A percentile compares a stretch with the other conserved stretches of the same genome.
These are phyloP conservation scores for Lamprologus ornatipinnis DNA, from an alignment of 2,113 vertebrate genomes.

Conservation along the genomic window DNA sequence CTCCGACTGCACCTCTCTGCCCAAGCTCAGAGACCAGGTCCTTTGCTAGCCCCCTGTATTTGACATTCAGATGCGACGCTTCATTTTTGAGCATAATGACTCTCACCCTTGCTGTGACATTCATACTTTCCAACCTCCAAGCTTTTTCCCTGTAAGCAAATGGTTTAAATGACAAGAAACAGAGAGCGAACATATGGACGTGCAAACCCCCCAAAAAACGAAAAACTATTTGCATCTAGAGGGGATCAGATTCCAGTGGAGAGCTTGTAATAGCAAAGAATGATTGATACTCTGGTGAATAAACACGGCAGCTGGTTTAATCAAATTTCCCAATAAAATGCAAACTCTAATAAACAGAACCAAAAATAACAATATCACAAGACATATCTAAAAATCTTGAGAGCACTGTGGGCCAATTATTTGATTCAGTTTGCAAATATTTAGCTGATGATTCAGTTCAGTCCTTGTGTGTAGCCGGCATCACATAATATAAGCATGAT, in stretches of 20 bases:
- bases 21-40: constrained; percentile 32
- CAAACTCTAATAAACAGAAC: neutral
- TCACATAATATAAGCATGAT: constrained; percentile 18
- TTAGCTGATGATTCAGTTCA: constrained; percentile 19
- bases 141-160: constrained; percentile 13
- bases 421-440: constrained; percentile 22
- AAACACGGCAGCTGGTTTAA: neutral
- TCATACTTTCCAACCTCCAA: constrained; percentile 9
- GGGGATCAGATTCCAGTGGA: neutral
- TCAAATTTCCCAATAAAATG: neutral
- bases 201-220: neutral
- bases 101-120: constrained; percentile 49
- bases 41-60: constrained; percentile 18
- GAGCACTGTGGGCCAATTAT: neutral
- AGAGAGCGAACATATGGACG: neutral
- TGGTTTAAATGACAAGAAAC: constrained; percentile 21
- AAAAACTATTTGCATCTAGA: neutral
- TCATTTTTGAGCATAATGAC: constrained; percentile 43
- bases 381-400: neutral
- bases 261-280: neutral
- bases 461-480: neutral
- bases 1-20: constrained; percentile 44
- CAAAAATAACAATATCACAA: neutral
- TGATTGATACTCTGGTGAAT: neutral
- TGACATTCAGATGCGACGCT: constrained; percentile 50